Evolutionary conservation across 2,888 invertebrate species (phyloP).

Genomic region (Apodemia duryi): DNA sequence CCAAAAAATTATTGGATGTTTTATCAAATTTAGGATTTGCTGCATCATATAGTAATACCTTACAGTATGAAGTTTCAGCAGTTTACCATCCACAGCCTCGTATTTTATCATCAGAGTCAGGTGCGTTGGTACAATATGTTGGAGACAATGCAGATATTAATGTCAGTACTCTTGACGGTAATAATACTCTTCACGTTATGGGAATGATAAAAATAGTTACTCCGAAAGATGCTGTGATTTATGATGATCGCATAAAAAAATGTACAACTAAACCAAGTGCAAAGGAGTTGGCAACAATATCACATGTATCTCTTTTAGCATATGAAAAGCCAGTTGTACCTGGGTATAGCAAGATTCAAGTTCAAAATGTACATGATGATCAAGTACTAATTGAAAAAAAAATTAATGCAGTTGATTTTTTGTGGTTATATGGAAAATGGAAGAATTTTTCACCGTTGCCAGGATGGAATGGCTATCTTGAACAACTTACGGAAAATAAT

Average conservation of each 20-base stretch:
- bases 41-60: constrained; percentile 41
- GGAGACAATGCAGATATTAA: constrained; percentile 34
- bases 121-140: constrained; percentile 41
- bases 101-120: constrained; percentile 42
- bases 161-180: constrained; percentile 28
- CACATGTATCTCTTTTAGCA: constrained; percentile 34
- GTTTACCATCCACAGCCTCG: constrained; percentile 42
- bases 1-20: constrained; percentile 36
- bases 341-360: constrained; percentile 36
- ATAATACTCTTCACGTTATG: constrained; percentile 30
- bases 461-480: constrained; percentile 45
- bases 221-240: constrained; percentile 31
- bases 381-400: constrained; percentile 31
- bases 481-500: constrained; percentile 36
- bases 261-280: constrained; percentile 37
- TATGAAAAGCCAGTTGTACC: constrained; percentile 35
- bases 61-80: constrained; percentile 39
- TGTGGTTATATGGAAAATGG: constrained; percentile 42
- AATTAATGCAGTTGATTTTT: constrained; percentile 30
- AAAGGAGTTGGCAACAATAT: constrained; percentile 33
- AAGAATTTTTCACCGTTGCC: constrained; percentile 36
- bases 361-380: constrained; percentile 36
- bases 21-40: constrained; percentile 42
- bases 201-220: constrained; percentile 31
- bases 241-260: constrained; percentile 38